phyloP scores from a whole-genome alignment of 2,888 invertebrate species.

The Atherix ibis region DNA sequence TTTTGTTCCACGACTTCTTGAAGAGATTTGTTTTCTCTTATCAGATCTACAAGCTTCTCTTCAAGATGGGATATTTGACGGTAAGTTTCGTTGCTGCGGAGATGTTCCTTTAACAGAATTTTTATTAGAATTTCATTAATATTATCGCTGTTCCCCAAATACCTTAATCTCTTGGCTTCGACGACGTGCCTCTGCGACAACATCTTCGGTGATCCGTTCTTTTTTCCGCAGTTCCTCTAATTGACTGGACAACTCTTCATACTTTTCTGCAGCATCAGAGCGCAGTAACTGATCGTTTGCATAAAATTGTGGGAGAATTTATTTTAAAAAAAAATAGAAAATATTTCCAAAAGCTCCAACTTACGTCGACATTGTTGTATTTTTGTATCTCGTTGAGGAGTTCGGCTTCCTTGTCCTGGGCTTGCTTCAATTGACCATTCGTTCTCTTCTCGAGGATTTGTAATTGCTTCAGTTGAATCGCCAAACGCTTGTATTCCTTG shows the following conservation, averaged over 20 bases:
- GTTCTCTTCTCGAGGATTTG: constrained; percentile 15
- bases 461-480: constrained; percentile 16
- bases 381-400: constrained; percentile 12
- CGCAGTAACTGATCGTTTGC: constrained; percentile 9
- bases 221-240: constrained; percentile 15
- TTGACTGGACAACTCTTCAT: constrained; percentile 11
- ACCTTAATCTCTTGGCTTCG: constrained; percentile 14
- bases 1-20: constrained; percentile 10
- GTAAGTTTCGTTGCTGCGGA: constrained; percentile 15
- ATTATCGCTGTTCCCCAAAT: not conserved
- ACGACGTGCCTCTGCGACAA: constrained; percentile 12
- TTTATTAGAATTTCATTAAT: not conserved
- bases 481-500: constrained; percentile 15
- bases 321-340: not conserved
- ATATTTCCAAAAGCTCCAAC: constrained; percentile 1
- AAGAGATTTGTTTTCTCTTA: constrained; percentile 14
- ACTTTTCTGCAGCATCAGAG: constrained; percentile 13
- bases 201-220: constrained; percentile 14
- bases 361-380: constrained; percentile 13
- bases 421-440: constrained; percentile 11
- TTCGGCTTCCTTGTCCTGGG: constrained; percentile 10
- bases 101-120: constrained; percentile 8
- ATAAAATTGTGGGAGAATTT: not conserved
- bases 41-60: constrained; percentile 13
- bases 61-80: constrained; percentile 16